Conservation (phyloP, 2,888 invertebrate species). For the Macrophya alboannulata region DNA sequence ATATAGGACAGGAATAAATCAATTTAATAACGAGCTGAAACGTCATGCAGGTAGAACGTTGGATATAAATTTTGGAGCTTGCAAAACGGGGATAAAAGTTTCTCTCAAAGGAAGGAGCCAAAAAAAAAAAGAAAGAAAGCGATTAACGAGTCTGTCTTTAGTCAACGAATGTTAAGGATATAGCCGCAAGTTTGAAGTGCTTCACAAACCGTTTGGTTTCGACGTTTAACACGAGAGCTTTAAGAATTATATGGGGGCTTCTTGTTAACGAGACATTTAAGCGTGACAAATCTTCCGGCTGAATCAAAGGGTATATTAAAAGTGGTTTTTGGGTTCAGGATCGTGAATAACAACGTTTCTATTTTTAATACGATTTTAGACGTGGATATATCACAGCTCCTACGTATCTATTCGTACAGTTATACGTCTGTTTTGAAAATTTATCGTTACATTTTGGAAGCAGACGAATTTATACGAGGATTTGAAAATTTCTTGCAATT, state of each 20-base stretch:
- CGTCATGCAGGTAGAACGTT: neutral
- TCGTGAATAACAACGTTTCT: constrained; percentile 38
- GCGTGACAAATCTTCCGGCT: constrained; percentile 33
- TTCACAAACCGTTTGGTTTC: constrained; percentile 36
- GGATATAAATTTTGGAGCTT: neutral
- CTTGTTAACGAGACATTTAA: constrained; percentile 48
- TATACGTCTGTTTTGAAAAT: constrained; percentile 10
- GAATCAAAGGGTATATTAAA: constrained; percentile 29
- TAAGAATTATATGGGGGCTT: constrained; percentile 28
- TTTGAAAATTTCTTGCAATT: neutral
- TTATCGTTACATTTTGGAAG: neutral
- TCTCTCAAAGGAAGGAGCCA: neutral
- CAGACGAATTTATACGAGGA: neutral
- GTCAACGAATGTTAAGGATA: constrained; percentile 10
- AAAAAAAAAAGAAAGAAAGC: neutral
- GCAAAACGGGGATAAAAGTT: neutral
- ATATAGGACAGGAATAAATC: too few species aligned
- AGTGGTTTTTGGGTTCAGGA: neutral
- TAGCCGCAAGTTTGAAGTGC: constrained; percentile 12
- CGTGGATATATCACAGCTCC: neutral
- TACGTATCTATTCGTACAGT: neutral
- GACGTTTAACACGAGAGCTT: constrained; percentile 34
- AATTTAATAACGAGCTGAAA: too few species aligned
- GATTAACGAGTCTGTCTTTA: neutral
- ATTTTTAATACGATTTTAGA: neutral